Evolutionary conservation across 2,113 vertebrate species (phyloP).

Genomic region (Strix aluco): DNA sequence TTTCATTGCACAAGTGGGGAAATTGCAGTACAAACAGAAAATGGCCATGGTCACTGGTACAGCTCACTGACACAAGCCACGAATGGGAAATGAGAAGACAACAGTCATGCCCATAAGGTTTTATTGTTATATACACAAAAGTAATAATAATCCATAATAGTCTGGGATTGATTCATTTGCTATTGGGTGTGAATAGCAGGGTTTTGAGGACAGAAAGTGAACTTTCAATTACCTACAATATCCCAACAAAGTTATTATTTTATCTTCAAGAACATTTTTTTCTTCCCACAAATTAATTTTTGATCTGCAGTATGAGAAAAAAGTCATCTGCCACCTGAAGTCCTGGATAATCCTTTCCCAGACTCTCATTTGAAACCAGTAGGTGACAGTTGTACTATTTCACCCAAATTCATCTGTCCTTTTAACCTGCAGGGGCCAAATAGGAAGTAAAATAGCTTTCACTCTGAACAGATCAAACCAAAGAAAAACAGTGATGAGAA

Average conservation of each 20-base stretch:
- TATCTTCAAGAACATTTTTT: not conserved
- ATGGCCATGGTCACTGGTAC: not conserved
- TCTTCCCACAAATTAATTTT: slow-evolving; percentile 7
- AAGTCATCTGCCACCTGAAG: not conserved
- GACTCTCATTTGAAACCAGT: not conserved
- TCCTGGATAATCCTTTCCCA: not conserved
- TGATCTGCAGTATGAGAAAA: not conserved
- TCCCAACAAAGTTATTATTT: not conserved
- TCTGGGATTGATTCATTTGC: not conserved
- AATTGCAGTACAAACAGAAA: not conserved
- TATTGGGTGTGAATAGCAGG: not conserved
- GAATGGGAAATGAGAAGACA: slow-evolving; percentile 19
- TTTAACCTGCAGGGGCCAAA: slow-evolving; percentile 17
- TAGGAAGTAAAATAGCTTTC: slow-evolving; percentile 21
- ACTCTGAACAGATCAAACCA: slow-evolving; percentile 25
- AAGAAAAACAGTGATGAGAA: slow-evolving; percentile 38
- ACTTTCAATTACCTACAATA: not conserved
- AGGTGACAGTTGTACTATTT: slow-evolving; percentile 37
- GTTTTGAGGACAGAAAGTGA: not conserved
- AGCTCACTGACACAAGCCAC: not conserved
- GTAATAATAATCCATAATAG: slow-evolving; percentile 4
- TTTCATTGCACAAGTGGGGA: not conserved
- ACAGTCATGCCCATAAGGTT: not conserved
- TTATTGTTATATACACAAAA: not conserved
- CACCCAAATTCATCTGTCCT: slow-evolving; percentile 27